phyloP scores from a whole-genome alignment of 2,888 invertebrate species.

The Philereme transversata region DNA sequence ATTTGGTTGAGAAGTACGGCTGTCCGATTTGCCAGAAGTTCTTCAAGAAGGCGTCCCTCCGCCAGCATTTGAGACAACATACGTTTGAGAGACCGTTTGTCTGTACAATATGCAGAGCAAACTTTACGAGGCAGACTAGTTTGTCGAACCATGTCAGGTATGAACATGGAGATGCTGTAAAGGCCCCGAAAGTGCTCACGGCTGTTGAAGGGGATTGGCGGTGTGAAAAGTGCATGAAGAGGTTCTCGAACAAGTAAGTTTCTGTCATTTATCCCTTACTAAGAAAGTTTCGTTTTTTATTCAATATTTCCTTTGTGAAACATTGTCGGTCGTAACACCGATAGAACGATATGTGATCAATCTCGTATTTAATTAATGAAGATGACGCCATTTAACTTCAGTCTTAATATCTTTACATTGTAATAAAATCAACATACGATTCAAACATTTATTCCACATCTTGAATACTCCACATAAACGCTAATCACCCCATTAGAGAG shows the following conservation, averaged over 20 bases:
- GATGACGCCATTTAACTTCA: too few relatives aligned
- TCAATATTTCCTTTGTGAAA: too few relatives aligned
- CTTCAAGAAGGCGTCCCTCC: constrained; percentile 86
- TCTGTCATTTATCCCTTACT: too few relatives aligned
- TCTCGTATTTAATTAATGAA: too few relatives aligned
- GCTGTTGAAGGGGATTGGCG: constrained; percentile 45
- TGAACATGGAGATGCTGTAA: constrained; percentile 69
- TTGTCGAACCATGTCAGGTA: constrained; percentile 84
- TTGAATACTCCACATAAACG: constrained; percentile 23
- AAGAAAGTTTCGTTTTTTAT: too few relatives aligned
- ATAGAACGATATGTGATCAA: too few relatives aligned
- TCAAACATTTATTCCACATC: constrained; percentile 7
- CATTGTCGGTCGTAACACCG: too few relatives aligned
- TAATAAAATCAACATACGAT: constrained; percentile 7
- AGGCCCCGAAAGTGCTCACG: constrained; percentile 39
- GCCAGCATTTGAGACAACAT: constrained; percentile 88
- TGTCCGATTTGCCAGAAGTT: constrained; percentile 88
- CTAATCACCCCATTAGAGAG: constrained; percentile 35
- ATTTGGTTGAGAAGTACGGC: constrained; percentile 75
- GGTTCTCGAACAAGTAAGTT: constrained; percentile 60
- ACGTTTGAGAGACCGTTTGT: constrained; percentile 89
- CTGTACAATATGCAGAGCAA: constrained; percentile 85
- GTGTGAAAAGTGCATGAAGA: constrained; percentile 57
- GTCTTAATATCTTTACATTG: not conserved
- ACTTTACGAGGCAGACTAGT: constrained; percentile 87